Conservation (phyloP, 1,140 invertebrate genomes). For the Cardiocondyla obscurior region DNA sequence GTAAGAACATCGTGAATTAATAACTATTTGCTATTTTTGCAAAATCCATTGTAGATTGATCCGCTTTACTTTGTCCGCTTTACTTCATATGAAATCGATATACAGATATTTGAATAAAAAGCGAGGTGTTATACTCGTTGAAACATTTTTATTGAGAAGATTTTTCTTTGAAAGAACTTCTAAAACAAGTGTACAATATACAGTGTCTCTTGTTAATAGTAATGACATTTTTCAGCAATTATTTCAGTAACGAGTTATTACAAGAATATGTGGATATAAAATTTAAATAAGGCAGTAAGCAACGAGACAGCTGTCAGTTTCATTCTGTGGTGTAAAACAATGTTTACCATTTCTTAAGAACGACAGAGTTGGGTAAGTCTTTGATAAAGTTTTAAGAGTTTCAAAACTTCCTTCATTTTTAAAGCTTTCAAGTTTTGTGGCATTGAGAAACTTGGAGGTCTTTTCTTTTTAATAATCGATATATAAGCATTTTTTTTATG, state of each 20-base stretch:
- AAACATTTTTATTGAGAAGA: neutral
- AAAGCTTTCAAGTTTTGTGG: neutral
- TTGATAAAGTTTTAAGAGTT: constrained; percentile 1
- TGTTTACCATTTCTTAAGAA: neutral
- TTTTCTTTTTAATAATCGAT: neutral
- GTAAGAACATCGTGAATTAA: constrained; percentile 28
- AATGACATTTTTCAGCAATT: neutral
- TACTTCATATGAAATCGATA: neutral
- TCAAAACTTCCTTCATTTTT: constrained; percentile 3
- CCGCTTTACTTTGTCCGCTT: neutral
- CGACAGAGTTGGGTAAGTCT: neutral
- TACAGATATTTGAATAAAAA: neutral
- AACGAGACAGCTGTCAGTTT: neutral
- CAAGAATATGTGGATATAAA: neutral
- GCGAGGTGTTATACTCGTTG: neutral
- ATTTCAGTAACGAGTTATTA: constrained; percentile 17
- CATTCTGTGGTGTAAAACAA: neutral
- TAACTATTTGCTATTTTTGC: constrained; percentile 41
- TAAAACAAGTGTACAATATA: neutral
- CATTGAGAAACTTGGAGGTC: neutral
- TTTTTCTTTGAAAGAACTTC: neutral
- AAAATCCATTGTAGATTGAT: constrained; percentile 21
- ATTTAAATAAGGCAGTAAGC: neutral
- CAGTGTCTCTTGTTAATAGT: neutral
- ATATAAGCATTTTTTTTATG: too few relatives aligned